A percentile compares a stretch with the other conserved stretches of the same genome.
Evolutionary conservation across 2,888 invertebrate genomes (phyloP).

Genomic region (Pandemis heparana): DNA sequence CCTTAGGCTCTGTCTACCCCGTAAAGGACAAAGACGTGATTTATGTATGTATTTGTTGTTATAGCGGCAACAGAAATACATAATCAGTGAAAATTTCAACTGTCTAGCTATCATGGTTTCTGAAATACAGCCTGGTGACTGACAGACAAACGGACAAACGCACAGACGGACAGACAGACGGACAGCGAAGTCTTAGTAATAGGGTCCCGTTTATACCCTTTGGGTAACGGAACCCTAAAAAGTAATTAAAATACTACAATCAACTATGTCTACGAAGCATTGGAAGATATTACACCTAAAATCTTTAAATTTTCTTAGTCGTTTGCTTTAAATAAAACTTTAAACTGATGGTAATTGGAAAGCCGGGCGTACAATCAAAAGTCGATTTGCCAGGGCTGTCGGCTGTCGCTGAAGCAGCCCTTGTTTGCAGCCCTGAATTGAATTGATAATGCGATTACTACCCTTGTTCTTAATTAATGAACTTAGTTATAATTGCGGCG

Average conservation of each 20-base stretch:
- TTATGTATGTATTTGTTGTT: no score
- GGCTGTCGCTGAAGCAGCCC: conserved; percentile 2
- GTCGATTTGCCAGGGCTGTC: conserved; percentile 27
- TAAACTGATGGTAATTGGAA: conserved; percentile 3
- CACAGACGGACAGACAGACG: no score
- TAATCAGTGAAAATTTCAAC: no score
- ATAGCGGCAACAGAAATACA: no score
- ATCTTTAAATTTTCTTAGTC: background rate
- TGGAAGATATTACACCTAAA: background rate
- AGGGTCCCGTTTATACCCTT: no score
- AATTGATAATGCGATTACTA: conserved; percentile 41
- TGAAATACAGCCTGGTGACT: no score
- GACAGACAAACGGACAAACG: no score
- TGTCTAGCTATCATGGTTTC: no score
- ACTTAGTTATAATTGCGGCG: conserved; percentile 28
- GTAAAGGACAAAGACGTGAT: no score
- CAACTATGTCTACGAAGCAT: background rate
- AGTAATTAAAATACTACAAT: background rate
- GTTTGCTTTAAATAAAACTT: background rate
- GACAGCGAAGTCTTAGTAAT: no score
- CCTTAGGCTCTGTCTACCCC: no score
- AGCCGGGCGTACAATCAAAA: conserved; percentile 34
- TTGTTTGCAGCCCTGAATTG: conserved; percentile 24
- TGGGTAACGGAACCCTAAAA: background rate
- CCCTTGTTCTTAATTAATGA: conserved; percentile 40